A percentile compares a stretch with the other conserved stretches of the same genome.
Conservation (phyloP, 2,113 vertebrate species). For the Sylvietta virens region DNA sequence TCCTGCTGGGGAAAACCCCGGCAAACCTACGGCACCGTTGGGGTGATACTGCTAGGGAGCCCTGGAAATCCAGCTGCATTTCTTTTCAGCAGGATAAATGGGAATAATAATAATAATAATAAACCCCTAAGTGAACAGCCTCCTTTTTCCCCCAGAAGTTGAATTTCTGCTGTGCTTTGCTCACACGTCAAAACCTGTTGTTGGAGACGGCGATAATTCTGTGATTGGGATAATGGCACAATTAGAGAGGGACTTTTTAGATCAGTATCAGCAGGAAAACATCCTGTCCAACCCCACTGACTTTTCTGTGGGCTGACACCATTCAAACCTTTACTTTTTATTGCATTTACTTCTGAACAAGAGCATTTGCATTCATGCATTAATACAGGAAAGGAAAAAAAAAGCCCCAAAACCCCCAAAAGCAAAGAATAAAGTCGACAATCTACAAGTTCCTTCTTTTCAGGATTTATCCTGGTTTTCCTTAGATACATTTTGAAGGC, state of each 20-base stretch:
- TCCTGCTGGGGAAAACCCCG: not conserved
- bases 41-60: not conserved
- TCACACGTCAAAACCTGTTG: not conserved
- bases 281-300: not conserved
- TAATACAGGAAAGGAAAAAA: not conserved
- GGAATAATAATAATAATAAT: accelerated
- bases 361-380: not conserved
- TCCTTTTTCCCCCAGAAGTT: not conserved
- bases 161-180: not conserved
- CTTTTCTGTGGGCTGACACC: not conserved
- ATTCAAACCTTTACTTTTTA: not conserved
- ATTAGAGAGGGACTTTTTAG: not conserved
- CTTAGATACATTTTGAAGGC: not conserved
- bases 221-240: not conserved
- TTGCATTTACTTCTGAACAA: not conserved
- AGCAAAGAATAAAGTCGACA: not conserved
- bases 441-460: not conserved
- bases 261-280: not conserved
- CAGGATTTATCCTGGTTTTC: not conserved
- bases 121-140: not conserved
- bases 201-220: not conserved
- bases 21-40: accelerated
- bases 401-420: not conserved
- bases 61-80: not conserved
- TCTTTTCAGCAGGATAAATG: not conserved